Base-by-base conservation (phyloP, 2,888 invertebrate genomes). In the Caenorhabditis becei region DNA sequence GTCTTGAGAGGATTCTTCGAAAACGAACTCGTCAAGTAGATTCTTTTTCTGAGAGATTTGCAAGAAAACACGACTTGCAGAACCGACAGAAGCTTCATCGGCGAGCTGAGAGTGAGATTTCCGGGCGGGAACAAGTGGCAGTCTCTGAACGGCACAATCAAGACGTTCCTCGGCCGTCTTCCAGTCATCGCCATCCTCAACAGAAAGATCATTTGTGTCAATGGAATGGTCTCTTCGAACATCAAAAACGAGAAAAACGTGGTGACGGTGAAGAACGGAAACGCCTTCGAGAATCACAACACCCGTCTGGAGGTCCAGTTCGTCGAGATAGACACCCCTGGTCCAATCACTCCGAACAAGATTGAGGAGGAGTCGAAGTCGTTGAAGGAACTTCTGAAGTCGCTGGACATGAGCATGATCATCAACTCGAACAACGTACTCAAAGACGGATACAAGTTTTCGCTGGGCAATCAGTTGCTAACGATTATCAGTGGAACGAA, bases 371-470 rank as follows among this genome's bases (percentile, higher is more conserved):
- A 79, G n/a, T 24, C 79, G 23, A 72, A 79, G 49, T 20, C 18
- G 7, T 10, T 74, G 23, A 56, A 37, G 28, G 71, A 74, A 1
- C 44, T 79, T 18, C 41, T 79, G 32, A 79, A 79, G 37, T 65
- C 72, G 10, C 16, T 79, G 61, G 79, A 79, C 14, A 79, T 79
- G 72, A 63, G 67, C n/a, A 53, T 79, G 65, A 66, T 79, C 41
- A 74, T 79, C 18, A 79, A 79, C 28, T 67, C 79, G 47, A 62
- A 79, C 26, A 62, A 69, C n/a, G 72, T 79, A 10, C 28, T 79
- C 28, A 63, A 62, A 24, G 44, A 79, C 16, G 79, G 79, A 1
- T 79, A 63, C 20, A 47, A 69, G n/a, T 79, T 79, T 44, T 58
- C 32, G 10, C 61, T 62, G 0, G n/a, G 49, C 11, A 26, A 79